These are phyloP conservation scores for Chionodraco myersi DNA, from an alignment of 2,113 vertebrate genomes.

Conservation along the genomic window DNA sequence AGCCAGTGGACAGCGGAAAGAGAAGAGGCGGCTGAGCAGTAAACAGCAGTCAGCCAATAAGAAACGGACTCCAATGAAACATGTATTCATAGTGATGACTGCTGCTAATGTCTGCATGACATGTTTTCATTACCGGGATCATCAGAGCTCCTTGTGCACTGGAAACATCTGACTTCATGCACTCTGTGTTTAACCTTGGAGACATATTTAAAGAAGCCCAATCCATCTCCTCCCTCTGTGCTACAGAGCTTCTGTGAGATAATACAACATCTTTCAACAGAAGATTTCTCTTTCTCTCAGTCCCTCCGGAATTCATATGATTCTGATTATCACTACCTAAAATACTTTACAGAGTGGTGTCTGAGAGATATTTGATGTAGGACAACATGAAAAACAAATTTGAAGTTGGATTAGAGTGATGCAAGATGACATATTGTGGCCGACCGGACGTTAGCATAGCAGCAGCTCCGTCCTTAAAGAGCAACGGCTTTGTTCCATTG, in stretches of 20 bases:
- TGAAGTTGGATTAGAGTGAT: not conserved
- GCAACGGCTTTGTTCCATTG: no score
- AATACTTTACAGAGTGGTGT: not conserved
- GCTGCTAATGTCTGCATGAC: not conserved
- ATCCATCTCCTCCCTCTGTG: not conserved
- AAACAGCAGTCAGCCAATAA: slow-evolving; percentile 15
- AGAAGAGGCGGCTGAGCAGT: not conserved
- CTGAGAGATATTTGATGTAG: slow-evolving; percentile 8
- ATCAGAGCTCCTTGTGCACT: not conserved
- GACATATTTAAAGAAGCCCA: not conserved
- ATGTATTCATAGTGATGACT: slow-evolving; percentile 8
- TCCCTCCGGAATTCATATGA: not conserved
- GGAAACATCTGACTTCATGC: not conserved
- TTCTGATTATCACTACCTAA: not conserved
- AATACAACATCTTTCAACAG: not conserved
- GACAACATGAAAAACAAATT: not conserved
- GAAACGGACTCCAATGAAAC: slow-evolving; percentile 20
- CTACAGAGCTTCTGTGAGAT: not conserved
- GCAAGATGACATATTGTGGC: no score
- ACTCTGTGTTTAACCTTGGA: not conserved
- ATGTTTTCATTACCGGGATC: slow-evolving; percentile 23
- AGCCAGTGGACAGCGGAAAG: slow-evolving; percentile 43
- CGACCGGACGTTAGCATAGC: no score
- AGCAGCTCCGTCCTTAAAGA: no score
- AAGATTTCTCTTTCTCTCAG: not conserved